Evolutionary conservation across 2,888 invertebrate genomes (phyloP), one percentile per base, ranked within the genome.

Genomic region (Pinctada fucata): DNA sequence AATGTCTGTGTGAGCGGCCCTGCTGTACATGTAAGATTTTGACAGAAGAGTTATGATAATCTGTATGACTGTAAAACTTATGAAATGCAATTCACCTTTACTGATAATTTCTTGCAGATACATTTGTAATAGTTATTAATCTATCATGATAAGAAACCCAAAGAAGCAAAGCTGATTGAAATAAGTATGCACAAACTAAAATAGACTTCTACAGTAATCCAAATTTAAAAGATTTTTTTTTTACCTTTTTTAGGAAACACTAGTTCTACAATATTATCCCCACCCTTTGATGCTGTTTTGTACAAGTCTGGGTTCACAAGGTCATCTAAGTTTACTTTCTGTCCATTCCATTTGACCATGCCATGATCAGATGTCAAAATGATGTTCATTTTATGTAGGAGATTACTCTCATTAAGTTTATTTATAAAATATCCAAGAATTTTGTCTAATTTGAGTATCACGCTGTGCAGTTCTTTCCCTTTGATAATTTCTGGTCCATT

Each of bases 331-430:
- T 81, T 79, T n/a, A 87, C 78, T 52, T 79, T 49, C 31, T 80
- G 72, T 16, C 76, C 84, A 79, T 16, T 71, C 72, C 67, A 94
- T 64, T 93, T 91, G 1, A 93, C 90, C 94, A 95, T 95, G 49
- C 96, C 96, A 91, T 96, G 96, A 91, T 96, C 96, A 90, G 95
- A 95, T 63, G 95, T 90, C 82, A 96, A 93, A 76, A 96, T 93
- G 1, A 96, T 93, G 89, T 95, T 95, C 1, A 95, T 93, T 84
- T 93, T 93, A 65, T 94, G 92, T 8, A 90, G 87, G 71, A 95
- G 90, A 49, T 93, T 92, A 78, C 93, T 87, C n/a, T 92, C 85
- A 76, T 93, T 90, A 13, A 96, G 88, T 90, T 94, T 91, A 67
- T 94, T 87, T 83, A 92, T 94, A 88, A 92, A 77, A 79, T 95